Base-by-base conservation (phyloP, 2,888 invertebrate genomes). In the Nemoura dubitans region DNA sequence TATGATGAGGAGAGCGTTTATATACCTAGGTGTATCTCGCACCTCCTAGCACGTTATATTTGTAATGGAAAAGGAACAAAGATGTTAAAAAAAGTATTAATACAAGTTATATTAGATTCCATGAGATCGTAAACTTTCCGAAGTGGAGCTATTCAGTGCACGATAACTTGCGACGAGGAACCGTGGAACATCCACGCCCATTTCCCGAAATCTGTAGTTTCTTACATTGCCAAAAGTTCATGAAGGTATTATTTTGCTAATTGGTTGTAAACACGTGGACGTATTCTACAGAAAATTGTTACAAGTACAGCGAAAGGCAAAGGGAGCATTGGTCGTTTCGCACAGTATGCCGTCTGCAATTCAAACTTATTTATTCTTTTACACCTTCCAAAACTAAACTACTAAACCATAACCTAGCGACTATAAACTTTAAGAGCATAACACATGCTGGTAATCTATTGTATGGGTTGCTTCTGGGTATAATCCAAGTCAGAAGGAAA, bases 381-480 rank as follows among this genome's bases (percentile, higher is more conserved):
- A 21, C 59, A 59, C 59, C 59, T 59, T 59, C 16, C 59, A 59
- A 59, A 59, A 59, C 59, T 59, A 7, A 59, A 59, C 59, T 21
- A 59, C 59, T 59, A 59, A 59, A 59, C 59, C 59, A 59, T 59
- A 59, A 59, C 59, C 59, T 14, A 3, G 59, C 59, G 59, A 59
- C 59, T 21, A 59, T 59, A 59, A 59, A 59, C 59, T 21, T 59
- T 29, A n/a, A 81, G 81, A 29, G 81, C 21, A 81, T 81, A 81
- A 81, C 81, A 81, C 29, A 81, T 81, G 81, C 30, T 30, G 78
- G 78, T 78, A 78, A 78, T 78, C 78, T 78, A 78, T 78, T 78
- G 78, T 27, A 28, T 6, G 78, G 78, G 27, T 78, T 78, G 25
- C 77, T 78, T 81, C 30, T 81, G 30, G 81, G 29, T 30, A 29